Evolutionary conservation across 2,113 vertebrate species (phyloP).

Genomic region (Lepisosteus oculatus): DNA sequence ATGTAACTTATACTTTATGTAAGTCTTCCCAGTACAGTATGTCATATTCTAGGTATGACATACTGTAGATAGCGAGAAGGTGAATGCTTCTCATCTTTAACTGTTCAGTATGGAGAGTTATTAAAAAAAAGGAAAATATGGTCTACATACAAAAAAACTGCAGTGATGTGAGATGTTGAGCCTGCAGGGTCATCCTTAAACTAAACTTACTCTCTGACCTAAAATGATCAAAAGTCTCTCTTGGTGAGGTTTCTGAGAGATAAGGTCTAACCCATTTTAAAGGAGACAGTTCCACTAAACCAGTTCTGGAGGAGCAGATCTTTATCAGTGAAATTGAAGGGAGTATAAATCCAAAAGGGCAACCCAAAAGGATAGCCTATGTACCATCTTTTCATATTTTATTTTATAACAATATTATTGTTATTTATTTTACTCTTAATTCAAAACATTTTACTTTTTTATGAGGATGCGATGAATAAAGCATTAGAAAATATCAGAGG

Average conservation of each 20-base stretch:
- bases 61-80: too few relatives aligned
- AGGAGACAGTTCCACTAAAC: conserved; percentile 17
- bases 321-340: conserved; percentile 29
- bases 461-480: not conserved
- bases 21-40: too few relatives aligned
- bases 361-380: not conserved
- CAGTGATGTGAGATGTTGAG: too few relatives aligned
- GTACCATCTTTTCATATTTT: not conserved
- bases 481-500: not conserved
- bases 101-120: too few relatives aligned
- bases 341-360: conserved; percentile 25
- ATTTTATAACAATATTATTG: not conserved
- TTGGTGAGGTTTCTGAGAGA: conserved; percentile 20
- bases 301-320: conserved; percentile 7
- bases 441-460: not conserved
- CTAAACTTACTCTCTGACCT: not conserved
- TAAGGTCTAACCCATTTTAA: conserved; percentile 26
- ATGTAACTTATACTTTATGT: too few relatives aligned
- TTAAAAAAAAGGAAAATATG: too few relatives aligned
- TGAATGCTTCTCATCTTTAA: too few relatives aligned
- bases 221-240: conserved; percentile 18
- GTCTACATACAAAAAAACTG: too few relatives aligned
- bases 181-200: too few relatives aligned
- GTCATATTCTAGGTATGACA: too few relatives aligned
- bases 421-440: conserved; percentile 2